These are phyloP conservation scores for Schrankia costaestrigalis DNA, from an alignment of 2,888 invertebrate species.

Conservation along the genomic window DNA sequence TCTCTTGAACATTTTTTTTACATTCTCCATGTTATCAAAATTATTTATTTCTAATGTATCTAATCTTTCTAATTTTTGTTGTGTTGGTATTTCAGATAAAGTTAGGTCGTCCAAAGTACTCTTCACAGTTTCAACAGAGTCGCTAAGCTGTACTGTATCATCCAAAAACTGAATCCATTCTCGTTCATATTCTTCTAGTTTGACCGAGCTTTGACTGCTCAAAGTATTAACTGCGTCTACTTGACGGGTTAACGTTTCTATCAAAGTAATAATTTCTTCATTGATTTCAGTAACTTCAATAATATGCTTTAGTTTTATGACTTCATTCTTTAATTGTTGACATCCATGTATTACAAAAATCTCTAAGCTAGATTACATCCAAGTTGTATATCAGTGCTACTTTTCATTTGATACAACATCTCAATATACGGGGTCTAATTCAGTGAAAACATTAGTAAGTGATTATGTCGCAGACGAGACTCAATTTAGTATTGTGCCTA, in stretches of 20 bases:
- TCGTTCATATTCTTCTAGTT: constrained; percentile 79
- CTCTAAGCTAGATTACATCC: too few relatives aligned
- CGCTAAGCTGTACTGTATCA: constrained; percentile 80
- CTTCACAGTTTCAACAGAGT: constrained; percentile 73
- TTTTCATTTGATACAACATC: too few relatives aligned
- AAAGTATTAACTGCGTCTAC: constrained; percentile 85
- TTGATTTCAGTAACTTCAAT: constrained; percentile 85
- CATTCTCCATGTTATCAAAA: constrained; percentile 80
- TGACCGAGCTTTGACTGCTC: constrained; percentile 63
- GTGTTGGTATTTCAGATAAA: constrained; percentile 83
- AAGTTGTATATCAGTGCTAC: too few relatives aligned
- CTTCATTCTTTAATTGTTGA: constrained; percentile 78
- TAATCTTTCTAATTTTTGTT: constrained; percentile 84
- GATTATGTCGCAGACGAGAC: too few relatives aligned
- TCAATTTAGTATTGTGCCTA: too few relatives aligned
- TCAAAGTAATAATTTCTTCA: constrained; percentile 83
- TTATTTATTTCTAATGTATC: constrained; percentile 86
- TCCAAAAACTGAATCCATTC: constrained; percentile 87
- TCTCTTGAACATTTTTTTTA: constrained; percentile 82
- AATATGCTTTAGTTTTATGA: constrained; percentile 82
- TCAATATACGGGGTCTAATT: too few relatives aligned
- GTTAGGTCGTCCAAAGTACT: constrained; percentile 78
- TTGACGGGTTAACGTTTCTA: constrained; percentile 83
- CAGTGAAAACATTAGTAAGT: too few relatives aligned
- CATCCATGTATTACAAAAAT: too few relatives aligned